These are phyloP conservation scores for Xylota sylvarum DNA, from an alignment of 2,888 invertebrate genomes.

Conservation along the genomic window DNA sequence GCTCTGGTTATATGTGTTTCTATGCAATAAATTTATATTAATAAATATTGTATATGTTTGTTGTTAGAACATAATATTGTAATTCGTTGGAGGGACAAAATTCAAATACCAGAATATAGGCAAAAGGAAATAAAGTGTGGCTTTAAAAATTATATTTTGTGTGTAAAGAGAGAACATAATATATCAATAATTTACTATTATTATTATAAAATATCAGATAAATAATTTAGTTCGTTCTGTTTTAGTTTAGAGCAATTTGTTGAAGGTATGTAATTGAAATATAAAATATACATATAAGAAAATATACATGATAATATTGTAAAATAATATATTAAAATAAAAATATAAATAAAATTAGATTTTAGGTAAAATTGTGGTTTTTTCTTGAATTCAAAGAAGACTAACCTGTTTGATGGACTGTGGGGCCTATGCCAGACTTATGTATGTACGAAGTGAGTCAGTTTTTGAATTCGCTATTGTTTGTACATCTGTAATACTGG, in stretches of 20 bases:
- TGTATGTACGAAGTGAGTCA: too few species aligned
- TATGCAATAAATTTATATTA: conserved; percentile 25
- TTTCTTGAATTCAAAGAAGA: neutral
- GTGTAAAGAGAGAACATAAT: conserved; percentile 7
- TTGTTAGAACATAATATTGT: conserved; percentile 13
- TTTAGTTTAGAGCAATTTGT: conserved; percentile 47
- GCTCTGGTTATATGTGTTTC: conserved; percentile 29
- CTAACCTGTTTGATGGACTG: too few species aligned
- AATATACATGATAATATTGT: conserved; percentile 67
- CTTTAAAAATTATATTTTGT: conserved; percentile 36
- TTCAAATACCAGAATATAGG: neutral
- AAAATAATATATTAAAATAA: conserved; percentile 62
- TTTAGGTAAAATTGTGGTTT: conserved; percentile 50
- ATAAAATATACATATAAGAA: conserved; percentile 34
- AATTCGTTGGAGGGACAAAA: neutral
- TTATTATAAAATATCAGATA: conserved; percentile 6
- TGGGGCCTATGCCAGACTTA: too few species aligned
- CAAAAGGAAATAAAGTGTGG: conserved; percentile 11
- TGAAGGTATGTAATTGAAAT: conserved; percentile 37
- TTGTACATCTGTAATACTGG: too few species aligned
- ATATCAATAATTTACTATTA: conserved; percentile 32
- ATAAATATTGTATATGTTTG: conserved; percentile 13
- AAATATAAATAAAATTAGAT: conserved; percentile 54
- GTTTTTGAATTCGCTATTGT: too few species aligned
- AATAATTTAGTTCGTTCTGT: conserved; percentile 16